Conservation (phyloP, 2,113 vertebrate species). For the Hippocampus comes region DNA sequence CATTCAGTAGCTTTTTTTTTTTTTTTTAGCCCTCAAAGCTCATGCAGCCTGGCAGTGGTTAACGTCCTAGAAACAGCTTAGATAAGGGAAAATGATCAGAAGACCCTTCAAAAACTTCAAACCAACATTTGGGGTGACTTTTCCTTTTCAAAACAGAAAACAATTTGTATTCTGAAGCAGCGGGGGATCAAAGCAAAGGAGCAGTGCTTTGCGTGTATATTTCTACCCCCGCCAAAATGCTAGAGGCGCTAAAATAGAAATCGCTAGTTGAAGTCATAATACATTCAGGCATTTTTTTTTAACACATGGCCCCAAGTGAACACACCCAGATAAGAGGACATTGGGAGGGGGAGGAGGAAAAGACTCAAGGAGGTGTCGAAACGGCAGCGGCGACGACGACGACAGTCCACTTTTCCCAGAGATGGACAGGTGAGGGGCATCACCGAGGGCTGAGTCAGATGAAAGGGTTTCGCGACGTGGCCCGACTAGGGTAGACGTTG, state of each 20-base stretch:
- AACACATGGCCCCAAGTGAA: conserved; percentile 30
- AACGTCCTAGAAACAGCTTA: conserved; percentile 12
- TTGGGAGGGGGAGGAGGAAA: conserved; percentile 20
- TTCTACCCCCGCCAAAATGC: conserved; percentile 26
- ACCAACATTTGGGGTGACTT: not conserved
- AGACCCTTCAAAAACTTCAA: conserved; percentile 17
- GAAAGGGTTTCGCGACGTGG: conserved; percentile 76
- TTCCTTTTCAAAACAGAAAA: not conserved
- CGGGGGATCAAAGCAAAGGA: conserved; percentile 61
- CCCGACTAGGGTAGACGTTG: conserved; percentile 75
- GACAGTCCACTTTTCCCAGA: conserved; percentile 53
- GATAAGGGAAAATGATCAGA: conserved; percentile 23
- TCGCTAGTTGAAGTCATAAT: not conserved
- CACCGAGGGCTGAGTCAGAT: conserved; percentile 58
- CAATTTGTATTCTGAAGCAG: conserved; percentile 38
- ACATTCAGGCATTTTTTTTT: conserved; percentile 40
- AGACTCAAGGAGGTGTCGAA: conserved; percentile 65
- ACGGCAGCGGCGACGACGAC: conserved; percentile 59
- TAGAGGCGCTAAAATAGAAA: conserved; percentile 23
- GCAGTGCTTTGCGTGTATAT: conserved; percentile 35
- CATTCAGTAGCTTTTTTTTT: conserved; percentile 73
- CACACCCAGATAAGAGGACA: conserved; percentile 24
- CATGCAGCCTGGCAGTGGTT: conserved; percentile 73
- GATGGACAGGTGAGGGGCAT: not conserved
- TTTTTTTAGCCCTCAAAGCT: conserved; percentile 69